Percentiles rank a stretch among this genome's conserved stretches.
Evolutionary conservation across 1,140 invertebrate species (phyloP).

Genomic region (Bombus vancouverensis): DNA sequence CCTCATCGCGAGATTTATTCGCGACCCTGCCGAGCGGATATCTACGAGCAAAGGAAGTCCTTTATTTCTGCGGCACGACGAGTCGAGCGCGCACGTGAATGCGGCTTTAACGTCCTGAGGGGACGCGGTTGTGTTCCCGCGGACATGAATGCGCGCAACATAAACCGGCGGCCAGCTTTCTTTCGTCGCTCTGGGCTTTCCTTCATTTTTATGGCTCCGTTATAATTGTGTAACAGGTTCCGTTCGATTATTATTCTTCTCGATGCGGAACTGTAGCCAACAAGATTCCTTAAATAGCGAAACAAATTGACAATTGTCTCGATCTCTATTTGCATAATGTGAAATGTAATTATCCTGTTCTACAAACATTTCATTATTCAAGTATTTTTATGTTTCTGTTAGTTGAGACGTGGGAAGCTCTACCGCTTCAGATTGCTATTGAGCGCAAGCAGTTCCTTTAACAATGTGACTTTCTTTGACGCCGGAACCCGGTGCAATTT

Average conservation of each 20-base stretch:
- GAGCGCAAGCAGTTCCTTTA: background rate
- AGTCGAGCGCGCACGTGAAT: constrained; percentile 44
- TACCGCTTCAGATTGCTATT: background rate
- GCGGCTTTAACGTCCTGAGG: constrained; percentile 39
- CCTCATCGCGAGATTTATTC: constrained; percentile 64
- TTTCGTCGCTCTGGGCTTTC: background rate
- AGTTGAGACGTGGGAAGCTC: too few relatives aligned
- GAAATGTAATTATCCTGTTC: background rate
- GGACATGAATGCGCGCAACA: background rate
- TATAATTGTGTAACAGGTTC: background rate
- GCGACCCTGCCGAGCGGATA: constrained; percentile 55
- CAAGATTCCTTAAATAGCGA: too few relatives aligned
- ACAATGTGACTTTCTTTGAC: background rate
- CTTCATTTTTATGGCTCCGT: constrained; percentile 1
- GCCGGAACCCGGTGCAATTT: constrained; percentile 1
- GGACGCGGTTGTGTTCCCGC: constrained; percentile 34
- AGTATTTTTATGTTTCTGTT: too few relatives aligned
- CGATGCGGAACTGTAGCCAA: too few relatives aligned
- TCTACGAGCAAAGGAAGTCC: constrained; percentile 57
- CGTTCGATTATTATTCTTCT: background rate
- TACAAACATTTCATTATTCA: too few relatives aligned
- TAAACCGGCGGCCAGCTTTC: constrained; percentile 9
- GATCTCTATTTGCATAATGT: background rate
- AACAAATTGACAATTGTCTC: background rate
- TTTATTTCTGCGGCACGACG: constrained; percentile 55